A percentile compares a stretch with the other conserved stretches of the same genome.
Evolutionary conservation across 2,113 vertebrate species (phyloP).

Genomic region (Larimichthys crocea): DNA sequence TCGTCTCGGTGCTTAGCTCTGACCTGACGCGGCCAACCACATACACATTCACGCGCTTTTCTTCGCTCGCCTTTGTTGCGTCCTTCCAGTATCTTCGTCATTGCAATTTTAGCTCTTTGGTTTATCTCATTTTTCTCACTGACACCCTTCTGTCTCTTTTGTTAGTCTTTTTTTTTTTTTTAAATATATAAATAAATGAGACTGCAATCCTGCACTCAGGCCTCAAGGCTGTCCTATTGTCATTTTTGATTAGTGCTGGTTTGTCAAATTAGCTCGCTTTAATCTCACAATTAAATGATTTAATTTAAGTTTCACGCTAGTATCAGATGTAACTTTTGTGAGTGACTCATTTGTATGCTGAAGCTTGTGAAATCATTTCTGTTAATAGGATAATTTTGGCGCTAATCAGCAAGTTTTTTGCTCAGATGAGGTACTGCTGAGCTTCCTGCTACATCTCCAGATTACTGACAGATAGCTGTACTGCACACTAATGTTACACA

Average conservation of each 20-base stretch:
- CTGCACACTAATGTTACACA: slow-evolving; percentile 19
- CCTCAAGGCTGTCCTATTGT: slow-evolving; percentile 67
- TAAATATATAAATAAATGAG: slow-evolving; percentile 47
- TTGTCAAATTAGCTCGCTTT: slow-evolving; percentile 75
- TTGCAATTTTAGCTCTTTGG: slow-evolving; percentile 32
- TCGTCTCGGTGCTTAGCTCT: slow-evolving; percentile 35
- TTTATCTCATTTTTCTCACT: slow-evolving; percentile 29
- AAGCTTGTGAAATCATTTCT: slow-evolving; percentile 61
- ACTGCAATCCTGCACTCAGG: slow-evolving; percentile 4
- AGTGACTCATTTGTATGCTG: slow-evolving; percentile 74
- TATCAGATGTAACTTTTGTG: slow-evolving; percentile 75
- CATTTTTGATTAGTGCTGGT: slow-evolving; percentile 74
- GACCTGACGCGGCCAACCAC: slow-evolving; percentile 21
- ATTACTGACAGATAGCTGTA: slow-evolving; percentile 56
- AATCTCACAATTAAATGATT: slow-evolving; percentile 75
- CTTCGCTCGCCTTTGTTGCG: background rate
- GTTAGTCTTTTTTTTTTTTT: slow-evolving; percentile 7
- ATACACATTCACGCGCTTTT: background rate
- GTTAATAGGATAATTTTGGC: slow-evolving; percentile 69
- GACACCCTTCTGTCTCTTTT: slow-evolving; percentile 9
- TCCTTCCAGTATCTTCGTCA: slow-evolving; percentile 14
- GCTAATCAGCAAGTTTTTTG: slow-evolving; percentile 72
- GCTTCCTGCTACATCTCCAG: slow-evolving; percentile 57
- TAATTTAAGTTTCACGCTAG: slow-evolving; percentile 60
- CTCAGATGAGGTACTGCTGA: slow-evolving; percentile 52